A percentile compares a stretch with the other conserved stretches of the same genome.
Evolutionary conservation across 2,797 vertebrate species (phyloP).

Genomic region (Pseudocheirus occidentalis): DNA sequence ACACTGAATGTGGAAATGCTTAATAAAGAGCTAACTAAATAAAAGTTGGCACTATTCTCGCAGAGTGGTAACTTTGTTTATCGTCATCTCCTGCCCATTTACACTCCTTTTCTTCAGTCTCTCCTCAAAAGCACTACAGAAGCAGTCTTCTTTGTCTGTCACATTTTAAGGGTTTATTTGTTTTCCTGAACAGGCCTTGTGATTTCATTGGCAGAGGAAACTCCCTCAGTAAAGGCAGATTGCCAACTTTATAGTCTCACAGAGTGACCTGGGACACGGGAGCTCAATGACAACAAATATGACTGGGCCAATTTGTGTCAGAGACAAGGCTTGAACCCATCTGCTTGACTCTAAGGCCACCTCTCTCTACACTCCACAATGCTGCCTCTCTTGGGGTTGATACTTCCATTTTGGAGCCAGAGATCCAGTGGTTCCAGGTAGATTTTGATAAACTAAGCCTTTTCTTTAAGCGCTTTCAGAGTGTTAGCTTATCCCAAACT

Average conservation of each 20-base stretch:
- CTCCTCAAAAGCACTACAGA: background rate
- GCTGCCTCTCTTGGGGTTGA: background rate
- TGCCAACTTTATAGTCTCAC: background rate
- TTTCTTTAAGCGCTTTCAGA: background rate
- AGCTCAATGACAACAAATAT: background rate
- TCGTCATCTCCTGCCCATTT: background rate
- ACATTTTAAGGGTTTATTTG: background rate
- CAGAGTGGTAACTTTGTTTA: background rate
- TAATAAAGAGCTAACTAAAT: background rate
- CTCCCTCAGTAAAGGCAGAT: background rate
- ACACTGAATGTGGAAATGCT: background rate
- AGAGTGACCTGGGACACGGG: background rate
- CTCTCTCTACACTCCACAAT: background rate
- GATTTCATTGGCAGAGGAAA: background rate
- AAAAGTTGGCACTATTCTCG: background rate
- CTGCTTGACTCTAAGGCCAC: background rate
- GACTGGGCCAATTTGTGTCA: background rate
- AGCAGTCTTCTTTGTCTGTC: background rate
- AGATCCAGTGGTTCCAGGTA: background rate
- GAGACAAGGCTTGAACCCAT: background rate
- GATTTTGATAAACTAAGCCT: background rate
- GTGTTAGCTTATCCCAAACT: background rate
- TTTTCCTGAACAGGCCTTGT: background rate
- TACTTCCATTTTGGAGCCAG: background rate
- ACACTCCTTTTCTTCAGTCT: slow-evolving; percentile 22